Base-by-base conservation (phyloP, 1,140 invertebrate genomes). In the Papilio helenus region DNA sequence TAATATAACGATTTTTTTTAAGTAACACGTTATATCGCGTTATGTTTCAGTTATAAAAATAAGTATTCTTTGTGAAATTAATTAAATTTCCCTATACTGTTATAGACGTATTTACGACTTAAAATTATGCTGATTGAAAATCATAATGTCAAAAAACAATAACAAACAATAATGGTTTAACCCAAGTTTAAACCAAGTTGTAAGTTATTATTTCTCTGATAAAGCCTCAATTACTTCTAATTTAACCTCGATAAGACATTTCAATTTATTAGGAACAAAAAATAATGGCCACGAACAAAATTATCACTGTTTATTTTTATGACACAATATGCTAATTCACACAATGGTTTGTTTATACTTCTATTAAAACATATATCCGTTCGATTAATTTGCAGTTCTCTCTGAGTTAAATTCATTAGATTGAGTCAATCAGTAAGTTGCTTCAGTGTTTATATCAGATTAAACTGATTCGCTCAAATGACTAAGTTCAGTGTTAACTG, bases 1-100 rank as follows among this genome's bases (percentile, higher is more conserved):
- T 34, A 68, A 34, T 29, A 34, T 18, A 68, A 34, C 10, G 61
- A 34, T 4, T 68, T 68, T 68, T 61, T 68, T 68, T 9, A 68
- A 34, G 26, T 29, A 68, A 68, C 61, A 68, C 61, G 61, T 68
- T 68, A 68, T 29, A 34, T 68, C 26, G 61, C 61, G 61, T 68
- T 68, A 68, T 68, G 4, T 68, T 68, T 14, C 12, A 68, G 26
- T 5, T 68, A 68, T 29, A 29, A 68, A 68, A 68, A 68, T 26
- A 61, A 16, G 23, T 68, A 3, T 65, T 23, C 12, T 68, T 68
- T 68, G 5, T 68, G 18, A 68, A 68, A 68, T 68, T 65, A 65
- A 65, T 65, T 68, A 68, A 29, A 18, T 2, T 16, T 68, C 26
- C 16, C 34, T 68, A 2, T 14, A 61, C 46, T 34, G 12, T 55